Conservation (phyloP, 2,888 invertebrate species). For the Calliphora vomitoria region DNA sequence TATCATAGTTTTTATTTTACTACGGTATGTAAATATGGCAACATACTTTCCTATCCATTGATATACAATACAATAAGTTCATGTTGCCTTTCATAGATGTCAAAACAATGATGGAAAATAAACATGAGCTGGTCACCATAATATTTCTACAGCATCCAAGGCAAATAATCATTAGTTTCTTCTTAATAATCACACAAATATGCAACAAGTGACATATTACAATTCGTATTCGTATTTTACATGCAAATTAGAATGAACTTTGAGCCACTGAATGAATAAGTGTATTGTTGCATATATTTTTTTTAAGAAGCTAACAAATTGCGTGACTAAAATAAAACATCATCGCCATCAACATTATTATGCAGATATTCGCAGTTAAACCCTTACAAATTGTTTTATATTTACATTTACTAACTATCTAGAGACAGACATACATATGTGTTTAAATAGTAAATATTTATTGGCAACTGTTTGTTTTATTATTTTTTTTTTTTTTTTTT, state of each 20-base stretch:
- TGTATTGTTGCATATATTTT: constrained; percentile 23
- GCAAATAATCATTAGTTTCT: constrained; percentile 49
- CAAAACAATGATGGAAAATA: no score
- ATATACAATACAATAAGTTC: no score
- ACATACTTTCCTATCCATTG: no score
- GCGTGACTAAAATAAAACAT: constrained; percentile 70
- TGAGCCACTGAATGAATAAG: constrained; percentile 11
- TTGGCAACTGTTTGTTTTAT: constrained; percentile 28
- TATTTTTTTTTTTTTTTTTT: constrained; percentile 26
- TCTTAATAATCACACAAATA: constrained; percentile 34
- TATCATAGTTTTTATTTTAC: no score
- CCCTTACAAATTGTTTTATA: constrained; percentile 36
- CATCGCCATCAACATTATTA: constrained; percentile 10
- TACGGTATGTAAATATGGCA: no score
- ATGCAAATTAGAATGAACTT: constrained; percentile 62
- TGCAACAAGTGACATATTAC: constrained; percentile 68
- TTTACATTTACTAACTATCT: constrained; percentile 16
- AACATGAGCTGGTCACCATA: constrained; percentile 36
- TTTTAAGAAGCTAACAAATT: constrained; percentile 50
- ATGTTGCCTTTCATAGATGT: no score
- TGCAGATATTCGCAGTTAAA: constrained; percentile 24
- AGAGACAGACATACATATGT: neutral
- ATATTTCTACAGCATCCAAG: neutral
- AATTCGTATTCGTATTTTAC: constrained; percentile 21
- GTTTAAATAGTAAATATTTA: neutral